Percentiles rank a stretch among this genome's conserved stretches.
Evolutionary conservation across 2,797 vertebrate species (phyloP).

Genomic region (Rallus crepitans): DNA sequence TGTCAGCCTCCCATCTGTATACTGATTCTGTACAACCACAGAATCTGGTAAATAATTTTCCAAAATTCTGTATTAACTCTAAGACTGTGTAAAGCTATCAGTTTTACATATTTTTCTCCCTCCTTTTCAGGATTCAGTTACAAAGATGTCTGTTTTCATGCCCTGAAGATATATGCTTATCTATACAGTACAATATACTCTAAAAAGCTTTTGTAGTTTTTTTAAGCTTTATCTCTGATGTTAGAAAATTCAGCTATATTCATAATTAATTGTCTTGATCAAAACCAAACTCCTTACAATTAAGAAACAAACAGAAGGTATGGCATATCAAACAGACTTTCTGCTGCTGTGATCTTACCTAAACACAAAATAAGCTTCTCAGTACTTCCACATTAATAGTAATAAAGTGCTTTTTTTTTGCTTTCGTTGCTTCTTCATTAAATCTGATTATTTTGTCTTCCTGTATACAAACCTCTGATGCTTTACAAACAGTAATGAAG

Average conservation of each 20-base stretch:
- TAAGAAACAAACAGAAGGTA: conserved; percentile 68
- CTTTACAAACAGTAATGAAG: background rate
- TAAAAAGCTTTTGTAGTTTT: conserved; percentile 42
- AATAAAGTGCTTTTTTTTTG: background rate
- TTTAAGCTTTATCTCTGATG: conserved; percentile 52
- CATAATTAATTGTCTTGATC: conserved; percentile 69
- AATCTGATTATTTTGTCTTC: background rate
- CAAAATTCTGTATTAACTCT: background rate
- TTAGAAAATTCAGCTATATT: conserved; percentile 48
- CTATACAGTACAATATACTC: conserved; percentile 12
- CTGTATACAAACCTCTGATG: background rate
- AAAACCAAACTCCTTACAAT: conserved; percentile 60
- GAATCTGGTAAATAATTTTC: background rate
- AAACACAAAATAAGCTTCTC: conserved; percentile 44
- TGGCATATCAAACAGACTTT: conserved; percentile 68
- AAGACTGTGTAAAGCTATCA: background rate
- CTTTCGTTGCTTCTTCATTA: background rate
- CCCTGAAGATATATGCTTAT: conserved; percentile 25
- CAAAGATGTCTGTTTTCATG: conserved; percentile 28
- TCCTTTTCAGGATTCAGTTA: conserved; percentile 24
- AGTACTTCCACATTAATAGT: conserved; percentile 15
- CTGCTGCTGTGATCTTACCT: conserved; percentile 59
- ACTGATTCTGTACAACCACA: background rate
- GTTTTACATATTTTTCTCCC: background rate
- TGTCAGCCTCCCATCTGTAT: background rate